phyloP scores from a whole-genome alignment of 2,888 invertebrate genomes.

The Cephus nigrinus region DNA sequence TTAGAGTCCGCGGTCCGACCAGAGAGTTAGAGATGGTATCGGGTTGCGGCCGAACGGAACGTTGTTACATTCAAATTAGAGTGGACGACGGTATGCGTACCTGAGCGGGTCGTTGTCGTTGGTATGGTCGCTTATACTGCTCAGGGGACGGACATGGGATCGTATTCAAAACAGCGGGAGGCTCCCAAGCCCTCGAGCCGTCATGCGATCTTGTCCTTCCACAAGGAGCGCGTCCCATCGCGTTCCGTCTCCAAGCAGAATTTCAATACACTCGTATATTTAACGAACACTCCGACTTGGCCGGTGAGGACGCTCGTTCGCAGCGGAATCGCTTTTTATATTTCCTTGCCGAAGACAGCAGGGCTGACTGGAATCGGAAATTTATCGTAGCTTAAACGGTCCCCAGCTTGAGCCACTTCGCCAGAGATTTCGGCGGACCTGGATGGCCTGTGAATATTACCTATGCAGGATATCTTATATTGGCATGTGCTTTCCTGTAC shows the following conservation, averaged over 20 bases:
- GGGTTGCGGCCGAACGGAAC: conserved; percentile 63
- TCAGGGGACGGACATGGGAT: conserved; percentile 31
- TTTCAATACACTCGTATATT: conserved; percentile 63
- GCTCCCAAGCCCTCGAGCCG: conserved; percentile 48
- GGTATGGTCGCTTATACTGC: conserved; percentile 24
- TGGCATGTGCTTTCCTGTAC: background rate
- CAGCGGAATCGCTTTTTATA: conserved; percentile 36
- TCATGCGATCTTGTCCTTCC: conserved; percentile 60
- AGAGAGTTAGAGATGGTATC: conserved; percentile 58
- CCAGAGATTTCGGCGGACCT: conserved; percentile 10
- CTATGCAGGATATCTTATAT: background rate
- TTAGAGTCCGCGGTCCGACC: conserved; percentile 29
- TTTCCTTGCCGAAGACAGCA: conserved; percentile 37
- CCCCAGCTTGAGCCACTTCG: conserved; percentile 35
- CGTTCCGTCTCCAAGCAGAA: conserved; percentile 52
- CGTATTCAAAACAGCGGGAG: conserved; percentile 64
- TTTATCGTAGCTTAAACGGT: conserved; percentile 52
- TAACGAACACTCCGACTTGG: conserved; percentile 52
- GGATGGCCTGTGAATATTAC: background rate
- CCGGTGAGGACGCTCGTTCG: conserved; percentile 18
- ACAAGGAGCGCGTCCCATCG: conserved; percentile 55
- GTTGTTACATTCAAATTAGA: conserved; percentile 67
- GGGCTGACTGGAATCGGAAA: conserved; percentile 45
- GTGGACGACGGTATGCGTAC: conserved; percentile 63
- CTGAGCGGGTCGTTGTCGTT: conserved; percentile 30